Percentiles rank a stretch among this genome's conserved stretches.
phyloP scores from a whole-genome alignment of 2,888 invertebrate genomes.

The Augiades crinisus region DNA sequence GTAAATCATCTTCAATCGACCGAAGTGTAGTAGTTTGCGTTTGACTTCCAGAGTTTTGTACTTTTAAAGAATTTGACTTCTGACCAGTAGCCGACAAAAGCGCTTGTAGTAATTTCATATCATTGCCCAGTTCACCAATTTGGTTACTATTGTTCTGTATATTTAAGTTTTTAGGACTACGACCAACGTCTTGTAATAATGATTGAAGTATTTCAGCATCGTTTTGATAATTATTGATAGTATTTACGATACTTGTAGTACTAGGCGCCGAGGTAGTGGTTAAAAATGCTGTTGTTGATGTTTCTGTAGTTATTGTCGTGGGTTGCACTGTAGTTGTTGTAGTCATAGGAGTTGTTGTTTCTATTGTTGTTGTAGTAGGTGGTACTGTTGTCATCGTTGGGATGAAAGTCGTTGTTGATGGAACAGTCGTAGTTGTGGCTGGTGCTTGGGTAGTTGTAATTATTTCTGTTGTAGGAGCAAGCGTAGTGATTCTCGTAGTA shows the following conservation, averaged over 20 bases:
- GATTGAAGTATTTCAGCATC: slow-evolving; percentile 50
- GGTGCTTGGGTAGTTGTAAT: slow-evolving; percentile 36
- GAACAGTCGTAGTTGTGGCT: slow-evolving; percentile 38
- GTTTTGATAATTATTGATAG: slow-evolving; percentile 51
- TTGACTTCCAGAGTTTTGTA: slow-evolving; percentile 40
- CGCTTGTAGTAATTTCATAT: slow-evolving; percentile 57
- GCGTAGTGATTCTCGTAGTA: slow-evolving; percentile 36
- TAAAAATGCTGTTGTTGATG: slow-evolving; percentile 8
- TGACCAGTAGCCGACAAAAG: slow-evolving; percentile 52
- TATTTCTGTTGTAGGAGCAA: slow-evolving; percentile 34
- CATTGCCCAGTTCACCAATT: slow-evolving; percentile 40
- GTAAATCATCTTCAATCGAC: slow-evolving; percentile 69
- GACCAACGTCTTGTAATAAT: slow-evolving; percentile 55
- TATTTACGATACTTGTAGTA: slow-evolving; percentile 50
- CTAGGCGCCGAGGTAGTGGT: slow-evolving; percentile 34
- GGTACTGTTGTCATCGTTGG: slow-evolving; percentile 34
- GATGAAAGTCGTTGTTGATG: slow-evolving; percentile 32
- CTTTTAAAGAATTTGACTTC: slow-evolving; percentile 41
- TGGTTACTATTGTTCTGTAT: slow-evolving; percentile 37
- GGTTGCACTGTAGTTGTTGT: slow-evolving; percentile 35
- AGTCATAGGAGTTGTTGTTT: slow-evolving; percentile 31
- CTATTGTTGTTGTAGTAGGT: slow-evolving; percentile 38
- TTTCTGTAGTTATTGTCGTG: slow-evolving; percentile 32
- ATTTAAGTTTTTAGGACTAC: slow-evolving; percentile 65
- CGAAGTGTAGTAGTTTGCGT: slow-evolving; percentile 54